Percentiles rank a stretch among this genome's conserved stretches.
Conservation (phyloP, 2,888 invertebrate species). For the Nasonia oneida region DNA sequence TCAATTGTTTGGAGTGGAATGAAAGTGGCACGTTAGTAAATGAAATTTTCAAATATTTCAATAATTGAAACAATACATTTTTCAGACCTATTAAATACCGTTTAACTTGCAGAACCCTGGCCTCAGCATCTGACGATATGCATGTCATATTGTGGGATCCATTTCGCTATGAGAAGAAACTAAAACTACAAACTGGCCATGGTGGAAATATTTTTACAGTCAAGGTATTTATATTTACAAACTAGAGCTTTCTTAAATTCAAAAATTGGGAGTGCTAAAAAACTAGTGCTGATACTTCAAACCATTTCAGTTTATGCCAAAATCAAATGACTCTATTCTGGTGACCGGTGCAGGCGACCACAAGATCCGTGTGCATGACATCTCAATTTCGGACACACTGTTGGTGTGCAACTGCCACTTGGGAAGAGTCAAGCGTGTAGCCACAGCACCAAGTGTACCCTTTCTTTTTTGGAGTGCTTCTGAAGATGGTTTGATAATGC, state of each 20-base stretch:
- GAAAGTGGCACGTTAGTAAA: conserved; percentile 88
- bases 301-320: conserved; percentile 82
- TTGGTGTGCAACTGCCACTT: conserved; percentile 92
- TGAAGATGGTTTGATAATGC: conserved; percentile 95
- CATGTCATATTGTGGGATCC: conserved; percentile 97
- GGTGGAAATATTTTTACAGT: conserved; percentile 98
- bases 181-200: conserved; percentile 91
- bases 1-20: conserved; percentile 98
- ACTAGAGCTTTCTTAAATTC: neutral
- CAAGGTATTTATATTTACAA: conserved; percentile 83
- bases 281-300: neutral
- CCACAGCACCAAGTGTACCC: conserved; percentile 91
- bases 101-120: conserved; percentile 84
- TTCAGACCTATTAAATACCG: neutral
- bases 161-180: conserved; percentile 87
- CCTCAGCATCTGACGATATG: conserved; percentile 98
- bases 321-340: conserved; percentile 81
- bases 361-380: conserved; percentile 83
- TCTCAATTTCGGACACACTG: conserved; percentile 80
- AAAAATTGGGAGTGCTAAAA: neutral
- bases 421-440: conserved; percentile 94
- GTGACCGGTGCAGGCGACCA: conserved; percentile 86
- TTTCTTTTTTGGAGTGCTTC: conserved; percentile 96
- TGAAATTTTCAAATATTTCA: conserved; percentile 35
- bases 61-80: neutral